Evolutionary conservation across 2,797 vertebrate genomes (phyloP).

Genomic region (Notamacropus eugenii): DNA sequence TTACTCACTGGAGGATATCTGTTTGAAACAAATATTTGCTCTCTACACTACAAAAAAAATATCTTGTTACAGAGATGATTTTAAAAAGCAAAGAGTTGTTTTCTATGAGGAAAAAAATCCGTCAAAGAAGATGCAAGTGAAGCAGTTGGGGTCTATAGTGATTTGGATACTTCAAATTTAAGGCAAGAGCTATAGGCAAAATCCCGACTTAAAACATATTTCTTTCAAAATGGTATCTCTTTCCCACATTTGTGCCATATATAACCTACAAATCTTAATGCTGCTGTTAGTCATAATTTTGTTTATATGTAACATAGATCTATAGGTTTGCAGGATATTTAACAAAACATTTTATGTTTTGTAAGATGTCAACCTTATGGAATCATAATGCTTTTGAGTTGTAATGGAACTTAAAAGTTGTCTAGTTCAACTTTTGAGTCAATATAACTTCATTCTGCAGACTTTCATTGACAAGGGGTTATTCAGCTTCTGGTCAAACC

Average conservation of each 20-base stretch:
- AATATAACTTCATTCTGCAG: not conserved
- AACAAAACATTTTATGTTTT: constrained; percentile 7
- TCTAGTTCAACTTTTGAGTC: not conserved
- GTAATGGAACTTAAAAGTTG: not conserved
- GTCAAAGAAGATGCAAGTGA: constrained; percentile 12
- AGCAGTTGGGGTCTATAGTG: not conserved
- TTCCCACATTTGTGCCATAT: not conserved
- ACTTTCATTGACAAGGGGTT: not conserved
- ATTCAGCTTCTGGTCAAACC: constrained; percentile 3
- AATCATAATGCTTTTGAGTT: constrained; percentile 11
- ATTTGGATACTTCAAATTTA: constrained; percentile 30
- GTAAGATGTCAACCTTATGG: not conserved
- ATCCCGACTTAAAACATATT: constrained; percentile 37
- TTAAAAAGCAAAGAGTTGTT: constrained; percentile 12
- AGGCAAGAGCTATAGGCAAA: not conserved
- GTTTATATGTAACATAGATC: constrained; percentile 20
- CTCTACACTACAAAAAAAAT: not conserved
- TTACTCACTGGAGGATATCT: not conserved
- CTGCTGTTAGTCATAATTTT: constrained; percentile 39
- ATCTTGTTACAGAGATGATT: not conserved
- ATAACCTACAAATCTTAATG: not conserved
- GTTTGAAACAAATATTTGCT: not conserved
- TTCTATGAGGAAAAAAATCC: constrained; percentile 48
- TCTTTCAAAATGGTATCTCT: not conserved
- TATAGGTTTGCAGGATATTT: constrained; percentile 7